phyloP scores from a whole-genome alignment of 2,888 invertebrate genomes.

The Steinernema scapterisci region DNA sequence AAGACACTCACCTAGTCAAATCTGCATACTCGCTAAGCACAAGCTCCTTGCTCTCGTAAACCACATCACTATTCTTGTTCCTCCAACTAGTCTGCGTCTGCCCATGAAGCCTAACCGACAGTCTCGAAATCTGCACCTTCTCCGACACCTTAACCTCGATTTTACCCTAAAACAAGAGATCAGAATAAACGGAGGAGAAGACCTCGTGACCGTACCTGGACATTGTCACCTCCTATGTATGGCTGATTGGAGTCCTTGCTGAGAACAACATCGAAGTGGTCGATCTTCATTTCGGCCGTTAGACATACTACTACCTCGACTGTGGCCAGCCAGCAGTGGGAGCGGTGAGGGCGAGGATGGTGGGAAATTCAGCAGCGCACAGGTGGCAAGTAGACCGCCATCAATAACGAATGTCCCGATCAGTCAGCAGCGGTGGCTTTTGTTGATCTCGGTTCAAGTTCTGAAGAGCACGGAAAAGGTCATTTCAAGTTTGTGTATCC shows the following conservation, averaged over 20 bases:
- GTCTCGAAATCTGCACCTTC: constrained; percentile 52
- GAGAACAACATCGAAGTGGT: constrained; percentile 61
- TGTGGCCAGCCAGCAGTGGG: constrained; percentile 1
- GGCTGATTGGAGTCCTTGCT: constrained; percentile 53
- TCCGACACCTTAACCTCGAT: constrained; percentile 55
- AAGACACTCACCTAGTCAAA: constrained; percentile 57
- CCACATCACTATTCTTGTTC: constrained; percentile 53
- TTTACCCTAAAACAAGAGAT: constrained; percentile 53
- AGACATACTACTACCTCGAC: constrained; percentile 26
- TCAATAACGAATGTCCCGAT: constrained; percentile 22
- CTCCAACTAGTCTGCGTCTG: constrained; percentile 54
- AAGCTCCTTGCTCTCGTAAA: constrained; percentile 59
- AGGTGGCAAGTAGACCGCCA: constrained; percentile 25
- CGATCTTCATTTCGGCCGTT: constrained; percentile 49
- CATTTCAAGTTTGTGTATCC: not conserved
- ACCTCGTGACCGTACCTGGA: constrained; percentile 49
- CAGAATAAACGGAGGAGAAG: too few species aligned
- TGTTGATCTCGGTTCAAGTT: not conserved
- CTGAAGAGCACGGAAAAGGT: constrained; percentile 20
- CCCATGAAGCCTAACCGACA: constrained; percentile 54
- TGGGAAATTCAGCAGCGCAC: constrained; percentile 15
- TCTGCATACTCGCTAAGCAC: constrained; percentile 63
- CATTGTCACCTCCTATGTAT: constrained; percentile 56
- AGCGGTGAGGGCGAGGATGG: not conserved
- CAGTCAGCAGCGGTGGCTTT: not conserved